Base-by-base conservation (phyloP, 2,888 invertebrate genomes). In the Archips xylosteana region DNA sequence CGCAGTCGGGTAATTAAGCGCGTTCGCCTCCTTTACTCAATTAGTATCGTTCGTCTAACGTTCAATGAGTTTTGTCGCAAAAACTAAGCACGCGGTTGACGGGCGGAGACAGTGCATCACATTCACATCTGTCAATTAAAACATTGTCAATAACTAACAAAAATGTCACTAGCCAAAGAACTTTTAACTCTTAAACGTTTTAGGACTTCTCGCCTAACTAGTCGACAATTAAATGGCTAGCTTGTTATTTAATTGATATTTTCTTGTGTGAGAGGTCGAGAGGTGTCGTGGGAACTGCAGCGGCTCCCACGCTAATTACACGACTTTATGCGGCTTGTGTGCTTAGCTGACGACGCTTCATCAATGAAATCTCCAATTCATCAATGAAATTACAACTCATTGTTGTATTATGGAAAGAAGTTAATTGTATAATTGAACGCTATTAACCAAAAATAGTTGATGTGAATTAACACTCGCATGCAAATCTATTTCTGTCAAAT, bases 231-330 rank as follows among this genome's bases (percentile, higher is more conserved):
- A 75, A 79, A 78, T 81, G 78, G 79, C 79, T 76, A 83, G 81
- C 83, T 79, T 83, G 83, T 87, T 85, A 85, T 79, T 83, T 85
- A 87, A 87, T 87, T 86, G 85, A 83, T 86, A 87, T 89, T 89
- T 87, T 87, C 88, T 87, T 88, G 87, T 84, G 84, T 47, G 63
- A 63, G 63, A 63, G 63, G 63, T 63, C 47, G 82, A 83, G 86
- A 84, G 78, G 79, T 82, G 82, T 83, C 91, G 92, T 92, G 93
- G 86, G 92, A 92, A 92, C 83, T 77, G 75, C 80, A 78, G 77
- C 78, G 82, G 82, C 87, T 92, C 92, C 91, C 92, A 93, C 92
- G 91, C 87, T 90, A 89, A 92, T 92, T 91, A 89, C 83, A 75
- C 80, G 81, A 83, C 83, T 87, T 54, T 85, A 84, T 85, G 84